A percentile compares a stretch with the other conserved stretches of the same genome.
Evolutionary conservation across 2,113 vertebrate genomes (phyloP).

Genomic region (Anser brachyrhynchus): DNA sequence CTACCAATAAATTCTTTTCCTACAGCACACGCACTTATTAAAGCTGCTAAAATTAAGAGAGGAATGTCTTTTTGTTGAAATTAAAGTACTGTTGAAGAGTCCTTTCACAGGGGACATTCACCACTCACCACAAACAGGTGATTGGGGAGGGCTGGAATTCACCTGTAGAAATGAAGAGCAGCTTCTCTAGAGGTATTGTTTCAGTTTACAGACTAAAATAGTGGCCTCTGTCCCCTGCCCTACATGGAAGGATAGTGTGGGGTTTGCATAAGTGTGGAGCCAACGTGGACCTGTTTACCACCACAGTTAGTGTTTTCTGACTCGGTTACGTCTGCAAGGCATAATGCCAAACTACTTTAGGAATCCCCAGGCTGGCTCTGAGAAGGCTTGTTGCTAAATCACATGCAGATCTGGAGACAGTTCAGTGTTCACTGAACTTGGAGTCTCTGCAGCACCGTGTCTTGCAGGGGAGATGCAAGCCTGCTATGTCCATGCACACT

Average conservation of each 20-base stretch:
- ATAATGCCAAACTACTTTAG: background rate
- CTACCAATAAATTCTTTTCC: background rate
- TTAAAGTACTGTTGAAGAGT: constrained; percentile 11
- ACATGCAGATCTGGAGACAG: background rate
- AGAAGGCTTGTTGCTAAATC: background rate
- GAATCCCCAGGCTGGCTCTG: background rate
- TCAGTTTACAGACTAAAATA: constrained; percentile 30
- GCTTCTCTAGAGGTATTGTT: background rate
- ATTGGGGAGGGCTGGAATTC: constrained; percentile 37
- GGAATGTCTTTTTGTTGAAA: constrained; percentile 49
- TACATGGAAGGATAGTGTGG: background rate
- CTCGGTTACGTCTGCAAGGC: background rate
- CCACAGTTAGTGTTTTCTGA: background rate
- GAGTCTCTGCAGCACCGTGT: background rate
- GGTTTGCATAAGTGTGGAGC: background rate
- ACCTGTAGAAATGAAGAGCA: background rate
- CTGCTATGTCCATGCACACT: background rate
- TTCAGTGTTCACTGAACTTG: background rate
- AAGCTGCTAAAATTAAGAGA: constrained; percentile 5
- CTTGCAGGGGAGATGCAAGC: background rate
- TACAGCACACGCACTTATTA: constrained; percentile 33
- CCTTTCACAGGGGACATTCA: background rate
- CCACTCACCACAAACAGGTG: background rate
- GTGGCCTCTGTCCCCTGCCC: background rate
- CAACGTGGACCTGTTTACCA: background rate